Evolutionary conservation across 2,113 vertebrate species (phyloP).

Genomic region (Amazona vittata): DNA sequence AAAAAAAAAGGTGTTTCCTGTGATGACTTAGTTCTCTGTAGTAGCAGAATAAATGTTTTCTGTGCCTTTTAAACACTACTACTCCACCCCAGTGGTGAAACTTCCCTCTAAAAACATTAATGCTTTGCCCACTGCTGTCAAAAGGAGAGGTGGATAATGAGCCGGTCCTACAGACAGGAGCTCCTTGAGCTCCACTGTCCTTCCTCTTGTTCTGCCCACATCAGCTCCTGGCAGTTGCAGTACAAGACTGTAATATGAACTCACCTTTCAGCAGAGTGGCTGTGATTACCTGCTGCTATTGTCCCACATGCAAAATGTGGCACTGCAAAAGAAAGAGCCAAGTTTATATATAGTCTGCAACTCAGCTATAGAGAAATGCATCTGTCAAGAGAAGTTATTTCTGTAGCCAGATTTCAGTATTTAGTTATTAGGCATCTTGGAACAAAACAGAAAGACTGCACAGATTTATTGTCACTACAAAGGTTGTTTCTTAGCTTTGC

Average conservation of each 20-base stretch:
- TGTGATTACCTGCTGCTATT: background rate
- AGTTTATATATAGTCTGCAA: background rate
- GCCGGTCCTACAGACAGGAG: background rate
- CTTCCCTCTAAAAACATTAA: background rate
- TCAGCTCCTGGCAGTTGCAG: background rate
- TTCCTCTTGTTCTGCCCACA: background rate
- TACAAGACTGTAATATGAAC: background rate
- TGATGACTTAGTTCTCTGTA: background rate
- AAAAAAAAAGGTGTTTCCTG: background rate
- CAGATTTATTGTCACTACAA: background rate
- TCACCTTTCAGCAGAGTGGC: background rate
- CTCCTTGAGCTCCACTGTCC: background rate
- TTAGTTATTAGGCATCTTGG: background rate
- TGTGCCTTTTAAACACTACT: background rate
- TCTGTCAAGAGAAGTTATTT: background rate
- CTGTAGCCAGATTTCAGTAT: background rate
- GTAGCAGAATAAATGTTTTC: background rate
- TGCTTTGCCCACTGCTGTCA: background rate
- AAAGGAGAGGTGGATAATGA: background rate
- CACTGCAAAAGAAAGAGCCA: background rate
- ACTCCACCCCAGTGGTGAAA: background rate
- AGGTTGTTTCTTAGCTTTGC: background rate
- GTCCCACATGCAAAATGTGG: background rate
- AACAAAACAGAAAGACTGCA: background rate
- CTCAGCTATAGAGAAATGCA: background rate